Percentiles rank a stretch among this genome's conserved stretches.
Conservation (phyloP, 2,888 invertebrate species). For the Oligia strigilis region DNA sequence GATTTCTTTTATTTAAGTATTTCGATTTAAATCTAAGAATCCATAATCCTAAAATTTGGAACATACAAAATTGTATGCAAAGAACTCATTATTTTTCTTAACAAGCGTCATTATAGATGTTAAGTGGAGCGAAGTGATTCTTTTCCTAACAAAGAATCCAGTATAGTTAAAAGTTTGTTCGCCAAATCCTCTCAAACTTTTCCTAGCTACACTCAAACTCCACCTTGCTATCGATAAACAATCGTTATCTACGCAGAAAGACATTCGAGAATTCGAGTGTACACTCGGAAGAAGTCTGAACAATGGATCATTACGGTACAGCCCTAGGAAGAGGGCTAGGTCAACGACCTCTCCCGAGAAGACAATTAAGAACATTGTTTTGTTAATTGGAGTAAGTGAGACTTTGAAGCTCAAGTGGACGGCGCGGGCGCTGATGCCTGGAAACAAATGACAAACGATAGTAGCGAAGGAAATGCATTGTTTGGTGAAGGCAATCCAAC, state of each 20-base stretch:
- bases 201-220: conserved; percentile 13
- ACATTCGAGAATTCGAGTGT: conserved; percentile 25
- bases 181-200: conserved; percentile 38
- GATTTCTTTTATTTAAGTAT: background rate
- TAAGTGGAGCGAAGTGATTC: conserved; percentile 5
- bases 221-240: conserved; percentile 57
- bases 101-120: conserved; percentile 4
- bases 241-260: conserved; percentile 46
- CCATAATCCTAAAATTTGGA: background rate
- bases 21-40: background rate
- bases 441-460: background rate
- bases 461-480: background rate
- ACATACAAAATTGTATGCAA: conserved; percentile 7
- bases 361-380: conserved; percentile 79
- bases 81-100: conserved; percentile 1
- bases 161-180: conserved; percentile 47
- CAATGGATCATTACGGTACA: conserved; percentile 49
- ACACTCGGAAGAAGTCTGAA: conserved; percentile 35
- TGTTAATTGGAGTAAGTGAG: conserved; percentile 75
- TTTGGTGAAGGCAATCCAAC: background rate
- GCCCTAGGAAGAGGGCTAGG: conserved; percentile 58
- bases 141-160: conserved; percentile 22
- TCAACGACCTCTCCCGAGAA: conserved; percentile 67
- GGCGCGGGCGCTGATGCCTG: conserved; percentile 17
- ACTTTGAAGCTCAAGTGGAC: conserved; percentile 52